These are phyloP conservation scores for Polyodon spathula DNA, from an alignment of 2,113 vertebrate species.

Conservation along the genomic window DNA sequence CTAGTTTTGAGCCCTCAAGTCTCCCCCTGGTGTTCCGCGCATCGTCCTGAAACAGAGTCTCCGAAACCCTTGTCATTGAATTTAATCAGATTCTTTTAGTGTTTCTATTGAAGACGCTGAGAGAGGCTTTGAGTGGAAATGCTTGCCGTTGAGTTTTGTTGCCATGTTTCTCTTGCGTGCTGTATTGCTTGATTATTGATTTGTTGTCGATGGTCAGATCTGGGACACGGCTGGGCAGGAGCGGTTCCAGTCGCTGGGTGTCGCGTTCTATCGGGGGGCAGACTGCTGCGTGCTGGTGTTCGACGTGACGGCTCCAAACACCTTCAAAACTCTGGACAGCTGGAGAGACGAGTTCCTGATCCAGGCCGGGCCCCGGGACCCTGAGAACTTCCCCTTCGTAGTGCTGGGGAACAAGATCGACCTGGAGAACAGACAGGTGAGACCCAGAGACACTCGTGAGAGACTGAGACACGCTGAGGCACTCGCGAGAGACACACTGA, in stretches of 20 bases:
- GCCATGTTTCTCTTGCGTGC: background rate
- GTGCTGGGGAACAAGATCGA: conserved; percentile 40
- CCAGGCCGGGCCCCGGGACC: conserved; percentile 35
- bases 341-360: conserved; percentile 39
- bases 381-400: conserved; percentile 38
- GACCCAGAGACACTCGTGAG: conserved; percentile 1
- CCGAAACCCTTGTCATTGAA: no score
- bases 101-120: no score
- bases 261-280: conserved; percentile 32
- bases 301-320: conserved; percentile 30
- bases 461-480: background rate
- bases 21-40: no score
- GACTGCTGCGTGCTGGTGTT: conserved; percentile 39
- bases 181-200: no score
- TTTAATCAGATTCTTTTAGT: background rate
- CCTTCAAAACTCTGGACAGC: conserved; percentile 36
- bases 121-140: no score
- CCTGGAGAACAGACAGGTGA: conserved; percentile 34
- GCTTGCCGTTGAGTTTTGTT: no score
- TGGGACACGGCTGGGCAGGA: conserved; percentile 38
- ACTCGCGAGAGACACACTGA: background rate
- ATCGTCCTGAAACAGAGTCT: no score
- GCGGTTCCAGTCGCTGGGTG: conserved; percentile 34
- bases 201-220: conserved; percentile 25
- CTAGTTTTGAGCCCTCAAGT: no score